Evolutionary conservation across 2,888 invertebrate genomes (phyloP).

Genomic region (Phrixothrix hirtus): DNA sequence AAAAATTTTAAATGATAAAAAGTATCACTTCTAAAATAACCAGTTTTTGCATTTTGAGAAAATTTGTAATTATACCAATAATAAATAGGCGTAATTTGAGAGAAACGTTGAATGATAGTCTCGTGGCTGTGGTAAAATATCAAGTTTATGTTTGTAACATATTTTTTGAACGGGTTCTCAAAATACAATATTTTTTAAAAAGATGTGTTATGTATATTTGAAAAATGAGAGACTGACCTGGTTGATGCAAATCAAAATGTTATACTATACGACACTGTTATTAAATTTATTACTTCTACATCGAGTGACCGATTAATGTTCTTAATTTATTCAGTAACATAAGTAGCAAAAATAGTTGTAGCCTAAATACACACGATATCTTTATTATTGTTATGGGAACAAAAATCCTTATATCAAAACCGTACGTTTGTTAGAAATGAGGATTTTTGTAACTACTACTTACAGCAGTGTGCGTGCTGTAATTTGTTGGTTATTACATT

Average conservation of each 20-base stretch:
- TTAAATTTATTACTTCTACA: conserved; percentile 10
- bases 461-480: no score
- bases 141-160: conserved; percentile 29
- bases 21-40: not conserved
- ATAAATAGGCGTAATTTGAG: conserved; percentile 4
- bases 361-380: conserved; percentile 1
- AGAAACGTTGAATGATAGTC: conserved; percentile 24
- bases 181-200: conserved; percentile 6
- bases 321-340: conserved; percentile 1
- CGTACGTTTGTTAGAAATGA: not conserved
- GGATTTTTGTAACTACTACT: not conserved
- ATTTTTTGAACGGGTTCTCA: conserved; percentile 21
- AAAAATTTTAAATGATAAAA: no score
- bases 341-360: conserved; percentile 4
- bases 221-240: conserved; percentile 13
- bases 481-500: no score
- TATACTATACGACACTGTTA: not conserved
- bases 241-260: conserved; percentile 5
- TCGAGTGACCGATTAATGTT: conserved; percentile 1
- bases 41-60: not conserved
- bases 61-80: not conserved
- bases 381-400: conserved; percentile 7
- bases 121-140: conserved; percentile 30
- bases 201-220: conserved; percentile 12
- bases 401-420: not conserved